Conservation (phyloP, 2,113 vertebrate genomes). For the Brienomyrus brachyistius region DNA sequence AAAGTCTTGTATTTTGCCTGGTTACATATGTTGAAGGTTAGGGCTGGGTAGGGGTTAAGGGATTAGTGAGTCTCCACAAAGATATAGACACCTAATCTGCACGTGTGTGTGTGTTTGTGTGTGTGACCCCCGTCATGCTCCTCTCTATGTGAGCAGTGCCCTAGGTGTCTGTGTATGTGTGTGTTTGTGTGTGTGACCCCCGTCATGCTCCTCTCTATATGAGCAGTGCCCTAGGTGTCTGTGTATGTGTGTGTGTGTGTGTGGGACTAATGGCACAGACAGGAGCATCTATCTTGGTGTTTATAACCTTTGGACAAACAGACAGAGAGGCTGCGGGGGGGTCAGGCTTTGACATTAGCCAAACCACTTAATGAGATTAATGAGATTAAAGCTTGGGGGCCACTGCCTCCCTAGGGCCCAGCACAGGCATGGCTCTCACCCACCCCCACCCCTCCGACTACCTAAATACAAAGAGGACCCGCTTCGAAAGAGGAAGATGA, state of each 20-base stretch:
- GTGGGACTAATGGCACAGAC: neutral
- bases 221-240: too few relatives aligned
- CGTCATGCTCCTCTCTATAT: too few relatives aligned
- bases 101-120: neutral
- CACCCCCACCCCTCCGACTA: neutral
- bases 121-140: neutral
- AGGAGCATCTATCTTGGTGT: neutral
- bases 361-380: neutral
- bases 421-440: neutral
- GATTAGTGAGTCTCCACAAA: neutral
- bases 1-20: neutral
- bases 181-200: neutral
- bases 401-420: neutral
- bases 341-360: neutral
- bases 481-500: neutral
- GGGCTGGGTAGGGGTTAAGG: too few relatives aligned
- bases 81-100: neutral
- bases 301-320: neutral
- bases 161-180: neutral
- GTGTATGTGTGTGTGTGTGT: neutral
- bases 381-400: neutral
- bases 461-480: neutral
- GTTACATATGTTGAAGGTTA: neutral
- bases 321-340: neutral
- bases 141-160: too few relatives aligned